Evolutionary conservation across 2,113 vertebrate genomes (phyloP).

Genomic region (Nycticorax nycticorax): DNA sequence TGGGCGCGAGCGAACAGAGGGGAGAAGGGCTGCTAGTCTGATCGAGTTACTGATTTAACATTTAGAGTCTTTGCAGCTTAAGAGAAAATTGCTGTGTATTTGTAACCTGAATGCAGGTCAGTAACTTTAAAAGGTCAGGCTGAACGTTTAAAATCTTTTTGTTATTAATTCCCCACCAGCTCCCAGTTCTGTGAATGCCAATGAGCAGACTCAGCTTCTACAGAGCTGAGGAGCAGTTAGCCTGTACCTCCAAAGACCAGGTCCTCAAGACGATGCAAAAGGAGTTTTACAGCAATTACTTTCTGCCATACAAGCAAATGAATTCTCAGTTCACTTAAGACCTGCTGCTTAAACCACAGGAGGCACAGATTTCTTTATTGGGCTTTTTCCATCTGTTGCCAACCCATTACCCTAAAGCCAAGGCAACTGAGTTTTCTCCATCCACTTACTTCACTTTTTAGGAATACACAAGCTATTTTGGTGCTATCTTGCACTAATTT

Average conservation of each 20-base stretch:
- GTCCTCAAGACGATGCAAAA: neutral
- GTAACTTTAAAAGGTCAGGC: constrained; percentile 43
- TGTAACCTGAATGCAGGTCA: constrained; percentile 55
- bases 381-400: neutral
- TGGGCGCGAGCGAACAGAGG: neutral
- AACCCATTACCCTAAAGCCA: neutral
- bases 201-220: neutral
- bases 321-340: neutral
- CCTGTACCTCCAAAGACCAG: neutral
- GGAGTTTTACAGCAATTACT: neutral
- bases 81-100: constrained; percentile 15
- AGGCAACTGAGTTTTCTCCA: neutral
- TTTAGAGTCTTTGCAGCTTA: constrained; percentile 14
- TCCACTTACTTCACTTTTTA: neutral
- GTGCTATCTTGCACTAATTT: neutral
- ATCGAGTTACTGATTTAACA: constrained; percentile 31
- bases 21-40: neutral
- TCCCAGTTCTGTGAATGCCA: neutral
- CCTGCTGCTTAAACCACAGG: neutral
- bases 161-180: neutral
- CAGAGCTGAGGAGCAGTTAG: neutral
- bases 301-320: neutral
- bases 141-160: neutral
- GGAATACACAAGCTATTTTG: neutral
- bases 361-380: neutral